phyloP scores from a whole-genome alignment of 2,113 vertebrate genomes.

The Micronycteris hirsuta region DNA sequence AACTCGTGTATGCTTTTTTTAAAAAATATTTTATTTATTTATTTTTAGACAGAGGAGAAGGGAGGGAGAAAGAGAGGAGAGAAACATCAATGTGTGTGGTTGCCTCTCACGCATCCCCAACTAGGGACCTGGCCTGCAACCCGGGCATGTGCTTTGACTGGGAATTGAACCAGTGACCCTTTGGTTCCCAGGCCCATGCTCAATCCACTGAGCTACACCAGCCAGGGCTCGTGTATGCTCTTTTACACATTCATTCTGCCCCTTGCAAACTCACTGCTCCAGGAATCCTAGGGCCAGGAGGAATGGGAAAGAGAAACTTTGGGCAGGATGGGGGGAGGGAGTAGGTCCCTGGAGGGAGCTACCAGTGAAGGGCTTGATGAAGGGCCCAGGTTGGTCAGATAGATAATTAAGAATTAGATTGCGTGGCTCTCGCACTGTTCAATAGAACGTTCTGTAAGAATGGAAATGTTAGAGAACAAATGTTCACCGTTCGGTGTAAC shows the following conservation, averaged over 20 bases:
- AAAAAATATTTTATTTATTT: too few species aligned
- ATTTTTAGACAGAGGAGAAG: too few species aligned
- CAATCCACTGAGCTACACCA: too few species aligned
- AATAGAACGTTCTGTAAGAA: background rate
- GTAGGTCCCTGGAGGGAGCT: background rate
- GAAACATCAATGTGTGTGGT: too few species aligned
- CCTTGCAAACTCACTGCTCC: background rate
- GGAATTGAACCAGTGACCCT: too few species aligned
- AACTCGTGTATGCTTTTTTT: background rate
- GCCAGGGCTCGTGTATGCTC: background rate
- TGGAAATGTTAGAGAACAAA: background rate
- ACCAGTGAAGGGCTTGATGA: background rate
- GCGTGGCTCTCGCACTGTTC: background rate
- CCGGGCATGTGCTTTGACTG: too few species aligned
- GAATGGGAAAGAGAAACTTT: background rate
- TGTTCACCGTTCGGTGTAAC: background rate
- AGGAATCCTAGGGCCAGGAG: background rate
- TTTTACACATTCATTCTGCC: background rate
- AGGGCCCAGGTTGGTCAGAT: background rate
- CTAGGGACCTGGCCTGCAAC: too few species aligned
- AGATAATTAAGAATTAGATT: background rate
- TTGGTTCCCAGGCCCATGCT: too few species aligned
- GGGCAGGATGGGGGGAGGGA: too few species aligned
- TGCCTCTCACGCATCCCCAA: too few species aligned
- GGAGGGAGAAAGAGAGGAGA: too few species aligned